These are phyloP conservation scores for Oikopleura vanhoeffeni DNA, from an alignment of 23 tunicate species.

Conservation along the genomic window DNA sequence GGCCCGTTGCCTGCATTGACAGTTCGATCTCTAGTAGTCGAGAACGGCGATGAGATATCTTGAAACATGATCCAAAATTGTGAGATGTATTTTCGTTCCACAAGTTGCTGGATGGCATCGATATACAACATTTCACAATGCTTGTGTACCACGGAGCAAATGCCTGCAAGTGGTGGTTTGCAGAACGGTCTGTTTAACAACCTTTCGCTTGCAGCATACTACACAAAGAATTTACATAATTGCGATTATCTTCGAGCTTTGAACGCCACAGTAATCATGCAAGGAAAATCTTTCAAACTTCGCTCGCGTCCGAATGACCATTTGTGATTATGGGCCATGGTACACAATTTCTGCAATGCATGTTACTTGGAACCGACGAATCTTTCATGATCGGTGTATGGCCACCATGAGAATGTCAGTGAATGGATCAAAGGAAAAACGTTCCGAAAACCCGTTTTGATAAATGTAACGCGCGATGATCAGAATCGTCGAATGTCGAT, in stretches of 20 bases:
- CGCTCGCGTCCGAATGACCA: neutral
- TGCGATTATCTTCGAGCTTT: neutral
- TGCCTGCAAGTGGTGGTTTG: neutral
- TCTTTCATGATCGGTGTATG: too few species aligned
- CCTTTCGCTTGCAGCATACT: neutral
- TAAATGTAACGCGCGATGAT: neutral
- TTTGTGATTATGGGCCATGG: neutral
- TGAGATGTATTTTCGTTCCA: neutral
- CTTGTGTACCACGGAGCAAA: neutral
- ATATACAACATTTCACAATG: neutral
- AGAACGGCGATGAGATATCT: neutral
- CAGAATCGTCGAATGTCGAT: neutral
- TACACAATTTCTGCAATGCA: neutral
- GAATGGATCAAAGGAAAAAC: neutral
- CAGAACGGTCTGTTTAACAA: neutral
- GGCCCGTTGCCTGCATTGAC: neutral
- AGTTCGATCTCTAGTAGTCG: neutral
- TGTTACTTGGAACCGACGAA: neutral
- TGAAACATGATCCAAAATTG: neutral
- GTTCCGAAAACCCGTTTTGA: neutral
- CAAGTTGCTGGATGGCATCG: neutral
- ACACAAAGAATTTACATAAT: neutral
- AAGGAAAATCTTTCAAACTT: neutral
- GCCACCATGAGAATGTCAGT: neutral
- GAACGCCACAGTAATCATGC: neutral